Base-by-base conservation (phyloP, 2,888 invertebrate species). In the Meiosimyza decipiens region DNA sequence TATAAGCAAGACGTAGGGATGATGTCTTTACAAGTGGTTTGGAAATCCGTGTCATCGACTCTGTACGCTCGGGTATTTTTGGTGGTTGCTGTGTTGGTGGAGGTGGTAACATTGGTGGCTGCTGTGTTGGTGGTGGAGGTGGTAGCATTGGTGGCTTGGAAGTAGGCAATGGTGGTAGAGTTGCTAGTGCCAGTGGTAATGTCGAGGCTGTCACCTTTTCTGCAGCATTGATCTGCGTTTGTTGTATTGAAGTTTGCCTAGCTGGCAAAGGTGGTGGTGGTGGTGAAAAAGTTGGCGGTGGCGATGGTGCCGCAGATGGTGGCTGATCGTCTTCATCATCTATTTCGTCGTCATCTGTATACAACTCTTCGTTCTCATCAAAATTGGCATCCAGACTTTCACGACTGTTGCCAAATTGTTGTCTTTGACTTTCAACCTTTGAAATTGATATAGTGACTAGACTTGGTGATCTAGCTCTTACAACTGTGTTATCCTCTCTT, bases 1-100 rank as follows among this genome's bases (percentile, higher is more conserved):
- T 82, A 76, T 83, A 86, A 62, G 85, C 83, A 15, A 84, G 80
- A 28, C 85, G 82, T 62, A 86, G 64, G 4, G 86, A 86, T 52
- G 83, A 79, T 65, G 86, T 85, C 74, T 86, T 86, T 2, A 86
- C 85, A 67, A 86, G 74, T 6, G 86, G 85, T 69, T 82, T 85
- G 2, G 80, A 74, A 0, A 81, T 78, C 2, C 83, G 81, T 16
- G 79, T 76, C 81, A 83, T 82, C 2, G 84, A 80, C 12, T 77
- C 76, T 70, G 80, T 82, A 40, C 83, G 83, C 16, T 81, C 81
- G 15, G 83, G 80, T 65, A 82, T 71, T 12, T 76, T 62, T 11
- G 80, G 80, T 28, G 81, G 80, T 0, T 75, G 68, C 57, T 75
- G 71, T 51, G 73, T 70, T 3, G 71, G 40, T 9, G 76, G 74